These are phyloP conservation scores for Solenodon paradoxus DNA, from an alignment of 2,113 vertebrate species.

Conservation along the genomic window DNA sequence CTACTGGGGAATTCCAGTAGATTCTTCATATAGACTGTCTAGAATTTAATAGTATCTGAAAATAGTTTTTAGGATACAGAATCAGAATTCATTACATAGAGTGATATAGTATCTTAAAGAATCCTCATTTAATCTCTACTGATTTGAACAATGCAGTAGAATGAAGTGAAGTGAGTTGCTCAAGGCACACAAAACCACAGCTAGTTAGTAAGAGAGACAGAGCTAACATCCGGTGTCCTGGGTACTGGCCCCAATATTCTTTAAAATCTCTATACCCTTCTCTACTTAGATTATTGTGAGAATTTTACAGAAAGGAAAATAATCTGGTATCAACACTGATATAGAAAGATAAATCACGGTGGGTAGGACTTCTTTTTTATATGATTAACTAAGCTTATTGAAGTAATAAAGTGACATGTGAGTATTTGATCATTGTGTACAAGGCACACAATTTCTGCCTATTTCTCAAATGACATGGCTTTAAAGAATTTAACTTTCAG, in stretches of 20 bases:
- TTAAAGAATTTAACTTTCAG: not conserved
- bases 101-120: not conserved
- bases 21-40: not conserved
- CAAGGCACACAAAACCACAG: not conserved
- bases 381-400: not conserved
- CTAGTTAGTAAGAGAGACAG: not conserved
- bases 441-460: not conserved
- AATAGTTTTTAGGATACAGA: not conserved
- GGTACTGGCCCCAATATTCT: not conserved
- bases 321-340: not conserved
- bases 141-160: not conserved
- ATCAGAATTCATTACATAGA: not conserved
- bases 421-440: not conserved
- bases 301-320: not conserved
- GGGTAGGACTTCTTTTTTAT: not conserved
- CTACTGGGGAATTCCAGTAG: not conserved
- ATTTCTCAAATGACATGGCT: not conserved
- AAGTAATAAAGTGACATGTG: not conserved
- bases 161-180: not conserved
- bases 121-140: not conserved
- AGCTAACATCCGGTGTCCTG: not conserved
- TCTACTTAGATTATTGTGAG: not conserved
- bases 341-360: not conserved
- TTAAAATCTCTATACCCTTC: not conserved
- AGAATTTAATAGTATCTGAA: not conserved